Percentiles rank a stretch among this genome's conserved stretches.
Evolutionary conservation across 1,140 invertebrate species (phyloP).

Genomic region (Thaumatotibia leucotreta): DNA sequence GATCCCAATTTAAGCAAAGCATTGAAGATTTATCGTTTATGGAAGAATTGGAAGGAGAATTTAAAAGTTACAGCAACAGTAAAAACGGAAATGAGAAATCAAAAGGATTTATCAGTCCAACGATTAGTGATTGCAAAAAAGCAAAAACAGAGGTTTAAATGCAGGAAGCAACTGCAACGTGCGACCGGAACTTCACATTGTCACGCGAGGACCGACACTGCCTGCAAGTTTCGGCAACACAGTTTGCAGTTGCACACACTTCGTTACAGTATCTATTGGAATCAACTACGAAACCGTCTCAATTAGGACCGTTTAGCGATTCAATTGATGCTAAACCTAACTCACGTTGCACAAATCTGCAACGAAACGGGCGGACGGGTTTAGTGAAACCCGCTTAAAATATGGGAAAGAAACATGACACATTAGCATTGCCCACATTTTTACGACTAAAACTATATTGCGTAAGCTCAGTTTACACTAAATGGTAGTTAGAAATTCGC

Average conservation of each 20-base stretch:
- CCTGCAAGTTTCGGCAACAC: slow-evolving; percentile 26
- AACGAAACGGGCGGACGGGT: not conserved
- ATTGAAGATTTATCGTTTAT: not conserved
- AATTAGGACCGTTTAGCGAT: not conserved
- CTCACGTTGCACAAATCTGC: not conserved
- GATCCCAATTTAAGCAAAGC: too few relatives aligned
- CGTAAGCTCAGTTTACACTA: not conserved
- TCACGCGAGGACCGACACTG: slow-evolving; percentile 28
- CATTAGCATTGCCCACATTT: not conserved
- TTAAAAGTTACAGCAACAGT: not conserved
- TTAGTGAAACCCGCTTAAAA: too few relatives aligned
- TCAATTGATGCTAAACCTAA: not conserved
- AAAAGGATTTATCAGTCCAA: not conserved
- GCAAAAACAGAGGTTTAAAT: slow-evolving; percentile 23
- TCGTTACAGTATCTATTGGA: slow-evolving; percentile 3
- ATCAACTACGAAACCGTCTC: not conserved
- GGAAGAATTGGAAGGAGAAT: not conserved
- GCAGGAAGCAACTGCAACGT: slow-evolving; percentile 28
- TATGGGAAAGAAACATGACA: not conserved
- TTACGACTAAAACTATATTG: not conserved
- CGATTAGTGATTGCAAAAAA: slow-evolving; percentile 20
- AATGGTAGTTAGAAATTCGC: not conserved
- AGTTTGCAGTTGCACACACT: not conserved
- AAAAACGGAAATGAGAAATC: not conserved
- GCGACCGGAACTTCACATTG: slow-evolving; percentile 27